phyloP scores from a whole-genome alignment of 2,113 vertebrate genomes.

The Colius striatus region DNA sequence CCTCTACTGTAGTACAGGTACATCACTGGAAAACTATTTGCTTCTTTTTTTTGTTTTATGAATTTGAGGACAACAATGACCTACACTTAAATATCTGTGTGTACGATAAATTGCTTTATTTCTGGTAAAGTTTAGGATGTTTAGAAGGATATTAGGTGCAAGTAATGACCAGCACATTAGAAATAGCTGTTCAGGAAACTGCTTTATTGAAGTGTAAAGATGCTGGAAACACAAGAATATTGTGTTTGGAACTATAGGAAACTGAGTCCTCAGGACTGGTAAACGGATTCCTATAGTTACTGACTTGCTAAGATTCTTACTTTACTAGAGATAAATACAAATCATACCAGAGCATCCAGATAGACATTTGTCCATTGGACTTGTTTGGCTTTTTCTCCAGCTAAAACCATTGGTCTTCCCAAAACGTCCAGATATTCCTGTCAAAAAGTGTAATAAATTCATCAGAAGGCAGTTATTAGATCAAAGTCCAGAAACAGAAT shows the following conservation, averaged over 20 bases:
- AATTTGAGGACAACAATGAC: not conserved
- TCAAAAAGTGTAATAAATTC: not conserved
- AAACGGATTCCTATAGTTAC: not conserved
- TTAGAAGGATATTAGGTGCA: not conserved
- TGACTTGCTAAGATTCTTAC: not conserved
- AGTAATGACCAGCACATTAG: not conserved
- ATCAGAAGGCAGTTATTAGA: not conserved
- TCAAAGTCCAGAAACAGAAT: not conserved
- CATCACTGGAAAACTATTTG: not conserved
- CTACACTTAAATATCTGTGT: not conserved
- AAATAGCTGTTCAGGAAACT: not conserved
- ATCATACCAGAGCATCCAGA: conserved; percentile 93
- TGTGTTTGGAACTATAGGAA: not conserved
- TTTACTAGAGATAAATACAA: not conserved
- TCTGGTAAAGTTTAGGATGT: not conserved
- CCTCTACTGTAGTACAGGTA: not conserved
- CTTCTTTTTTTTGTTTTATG: not conserved
- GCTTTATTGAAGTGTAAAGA: not conserved
- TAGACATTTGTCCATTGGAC: conserved; percentile 99
- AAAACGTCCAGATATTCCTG: conserved; percentile 97
- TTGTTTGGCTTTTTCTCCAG: conserved; percentile 92
- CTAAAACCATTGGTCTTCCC: conserved; percentile 96
- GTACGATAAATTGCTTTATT: not conserved
- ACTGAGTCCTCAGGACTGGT: not conserved
- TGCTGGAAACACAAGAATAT: not conserved